A percentile compares a stretch with the other conserved stretches of the same genome.
These are phyloP conservation scores for Hydra vulgaris DNA, from an alignment of 30 jellyfish, hydroid and myxozoan species.

Conservation along the genomic window DNA sequence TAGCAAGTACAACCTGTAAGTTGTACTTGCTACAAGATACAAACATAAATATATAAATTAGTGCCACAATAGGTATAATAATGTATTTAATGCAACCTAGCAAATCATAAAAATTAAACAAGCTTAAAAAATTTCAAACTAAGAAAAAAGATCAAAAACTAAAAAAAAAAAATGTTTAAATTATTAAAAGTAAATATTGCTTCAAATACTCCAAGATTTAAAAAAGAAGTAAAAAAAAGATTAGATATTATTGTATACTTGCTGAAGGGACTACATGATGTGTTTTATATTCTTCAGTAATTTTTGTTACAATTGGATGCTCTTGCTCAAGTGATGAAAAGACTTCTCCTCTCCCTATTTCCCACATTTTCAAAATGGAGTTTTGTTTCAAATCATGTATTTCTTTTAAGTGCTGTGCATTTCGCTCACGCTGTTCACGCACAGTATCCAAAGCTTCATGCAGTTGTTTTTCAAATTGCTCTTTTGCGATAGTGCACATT, in stretches of 20 bases:
- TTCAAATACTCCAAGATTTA: too few relatives aligned
- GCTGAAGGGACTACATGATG: slow-evolving; percentile 52
- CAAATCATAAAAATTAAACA: too few relatives aligned
- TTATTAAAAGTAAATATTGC: too few relatives aligned
- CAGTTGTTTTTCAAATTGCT: slow-evolving; percentile 74
- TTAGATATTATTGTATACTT: background rate
- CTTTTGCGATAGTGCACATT: slow-evolving; percentile 64
- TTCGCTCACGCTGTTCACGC: slow-evolving; percentile 74
- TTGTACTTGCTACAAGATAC: too few relatives aligned
- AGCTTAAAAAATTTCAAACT: too few relatives aligned
- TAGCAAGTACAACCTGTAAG: background rate
- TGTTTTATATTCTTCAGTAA: slow-evolving; percentile 72
- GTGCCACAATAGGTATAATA: too few relatives aligned
- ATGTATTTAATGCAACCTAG: too few relatives aligned
- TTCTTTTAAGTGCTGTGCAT: slow-evolving; percentile 59
- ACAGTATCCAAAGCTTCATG: slow-evolving; percentile 85
- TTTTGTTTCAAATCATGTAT: slow-evolving; percentile 77
- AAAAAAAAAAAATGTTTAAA: too few relatives aligned
- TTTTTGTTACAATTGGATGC: slow-evolving; percentile 72
- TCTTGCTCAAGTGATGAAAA: slow-evolving; percentile 51
- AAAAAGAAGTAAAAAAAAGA: too few relatives aligned
- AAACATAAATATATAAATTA: too few relatives aligned
- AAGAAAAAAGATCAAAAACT: too few relatives aligned
- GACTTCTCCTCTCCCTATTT: slow-evolving; percentile 56
- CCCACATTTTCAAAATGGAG: slow-evolving; percentile 58